Evolutionary conservation across 2,888 invertebrate genomes (phyloP).

Genomic region (Cabera pusaria): DNA sequence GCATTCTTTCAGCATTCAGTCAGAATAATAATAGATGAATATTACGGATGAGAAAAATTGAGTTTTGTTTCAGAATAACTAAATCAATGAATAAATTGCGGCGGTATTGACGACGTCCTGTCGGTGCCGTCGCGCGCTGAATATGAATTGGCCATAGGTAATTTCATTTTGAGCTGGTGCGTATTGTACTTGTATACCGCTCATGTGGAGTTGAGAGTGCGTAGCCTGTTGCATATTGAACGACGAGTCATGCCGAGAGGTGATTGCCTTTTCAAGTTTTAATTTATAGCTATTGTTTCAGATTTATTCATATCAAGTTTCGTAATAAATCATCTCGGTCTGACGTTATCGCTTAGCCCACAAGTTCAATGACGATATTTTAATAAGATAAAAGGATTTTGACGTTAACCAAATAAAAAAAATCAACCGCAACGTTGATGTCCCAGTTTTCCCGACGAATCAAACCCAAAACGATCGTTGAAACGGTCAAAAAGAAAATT

Average conservation of each 20-base stretch:
- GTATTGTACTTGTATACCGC: conserved; percentile 27
- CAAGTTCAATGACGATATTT: too few relatives aligned
- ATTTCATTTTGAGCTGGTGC: conserved; percentile 25
- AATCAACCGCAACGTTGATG: conserved; percentile 14
- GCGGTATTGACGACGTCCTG: conserved; percentile 16
- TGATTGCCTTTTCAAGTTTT: too few relatives aligned
- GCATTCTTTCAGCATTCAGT: neutral
- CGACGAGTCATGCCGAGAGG: too few relatives aligned
- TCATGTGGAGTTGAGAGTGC: conserved; percentile 1
- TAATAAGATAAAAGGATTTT: too few relatives aligned
- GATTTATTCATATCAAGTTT: too few relatives aligned
- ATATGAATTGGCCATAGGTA: conserved; percentile 28
- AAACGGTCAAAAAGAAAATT: conserved; percentile 27
- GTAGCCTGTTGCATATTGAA: conserved; percentile 6
- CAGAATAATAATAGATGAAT: too few relatives aligned
- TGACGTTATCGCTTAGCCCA: too few relatives aligned
- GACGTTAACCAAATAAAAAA: neutral
- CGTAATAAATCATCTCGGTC: too few relatives aligned
- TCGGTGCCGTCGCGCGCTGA: conserved; percentile 14
- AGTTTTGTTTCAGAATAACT: conserved; percentile 39
- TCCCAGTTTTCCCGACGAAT: conserved; percentile 19
- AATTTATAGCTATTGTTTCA: too few relatives aligned
- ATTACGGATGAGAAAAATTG: conserved; percentile 41
- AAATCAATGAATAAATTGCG: conserved; percentile 42
- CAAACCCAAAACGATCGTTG: conserved; percentile 24